A percentile compares a stretch with the other conserved stretches of the same genome.
Evolutionary conservation across 2,113 vertebrate species (phyloP).

Genomic region (Mustela nigripes): DNA sequence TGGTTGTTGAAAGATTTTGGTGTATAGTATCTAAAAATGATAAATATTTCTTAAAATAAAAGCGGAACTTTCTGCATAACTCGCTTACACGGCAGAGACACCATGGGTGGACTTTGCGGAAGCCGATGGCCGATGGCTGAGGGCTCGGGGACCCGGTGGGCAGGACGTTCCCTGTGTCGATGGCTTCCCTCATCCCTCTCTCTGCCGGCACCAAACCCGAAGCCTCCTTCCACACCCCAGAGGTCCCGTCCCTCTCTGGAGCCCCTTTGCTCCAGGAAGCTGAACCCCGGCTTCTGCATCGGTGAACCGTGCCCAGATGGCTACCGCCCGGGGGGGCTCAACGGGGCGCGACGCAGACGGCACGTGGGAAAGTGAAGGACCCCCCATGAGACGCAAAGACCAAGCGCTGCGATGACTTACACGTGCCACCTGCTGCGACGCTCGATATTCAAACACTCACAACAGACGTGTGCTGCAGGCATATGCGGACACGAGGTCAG

Average conservation of each 20-base stretch:
- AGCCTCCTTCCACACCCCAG: neutral
- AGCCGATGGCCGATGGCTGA: rapidly evolving
- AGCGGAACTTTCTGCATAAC: neutral
- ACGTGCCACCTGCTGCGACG: too few relatives aligned
- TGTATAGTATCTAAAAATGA: constrained; percentile 63
- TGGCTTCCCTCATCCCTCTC: too few relatives aligned
- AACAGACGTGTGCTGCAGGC: neutral
- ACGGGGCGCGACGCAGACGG: too few relatives aligned
- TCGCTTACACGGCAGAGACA: neutral
- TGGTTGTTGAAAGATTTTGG: constrained; percentile 74
- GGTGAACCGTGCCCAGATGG: neutral
- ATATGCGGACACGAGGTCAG: rapidly evolving
- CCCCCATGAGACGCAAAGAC: too few relatives aligned
- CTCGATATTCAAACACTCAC: neutral
- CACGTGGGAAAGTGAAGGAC: rapidly evolving
- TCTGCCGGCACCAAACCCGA: neutral
- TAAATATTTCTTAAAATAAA: neutral
- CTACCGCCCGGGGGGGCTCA: rapidly evolving
- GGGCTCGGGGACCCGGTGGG: rapidly evolving
- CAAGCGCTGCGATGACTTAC: rapidly evolving
- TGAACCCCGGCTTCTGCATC: neutral
- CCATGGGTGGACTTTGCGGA: rapidly evolving
- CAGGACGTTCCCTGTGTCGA: rapidly evolving
- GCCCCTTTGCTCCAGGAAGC: neutral
- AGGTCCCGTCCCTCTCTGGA: neutral